Evolutionary conservation across 1,140 invertebrate species (phyloP), one percentile per base, ranked within the genome.

Genomic region (Palaemon carinicauda): DNA sequence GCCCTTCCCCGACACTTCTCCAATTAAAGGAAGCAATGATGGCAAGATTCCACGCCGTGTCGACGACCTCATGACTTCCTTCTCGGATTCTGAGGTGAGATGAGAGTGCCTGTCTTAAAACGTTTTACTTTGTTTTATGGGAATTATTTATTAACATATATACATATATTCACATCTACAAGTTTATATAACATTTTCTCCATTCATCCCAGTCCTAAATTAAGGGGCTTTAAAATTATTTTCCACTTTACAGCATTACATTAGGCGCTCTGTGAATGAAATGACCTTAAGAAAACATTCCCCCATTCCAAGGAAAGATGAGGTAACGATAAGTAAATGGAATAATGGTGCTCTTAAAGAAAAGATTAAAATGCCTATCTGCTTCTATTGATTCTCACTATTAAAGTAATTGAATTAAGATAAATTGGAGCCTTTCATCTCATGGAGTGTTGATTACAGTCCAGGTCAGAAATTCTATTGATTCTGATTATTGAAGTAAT

Each of bases 1-100:
- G 33, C 89, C 89, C n/a, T 89, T 89, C 87, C 89, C 89, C 7
- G 78, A 88, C 79, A 89, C 89, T 24, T 88, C 89, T 15, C 89
- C 89, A 52, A 88, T 89, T 14, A 74, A 69, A 52, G 21, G 87
- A 15, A 17, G 53, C 19, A 82, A 65, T 27, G 83, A 86, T 29
- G 50, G 51, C 69, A 87, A 88, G 56, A 87, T 89, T n/a, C 89
- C 89, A 41, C 85, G 87, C 21, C 82, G 87, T 69, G 82, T 89
- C 19, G 89, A 89, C 83, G 89, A 89, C 41, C 89, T 89, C 24
- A 87, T 89, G 82, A 88, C 71, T 12, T 82, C 87, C 51, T 87
- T 89, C 87, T 87, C 89, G 9, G 89, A 88, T 41, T 88, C 87
- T 24, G 83, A 89, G 83, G 89, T 89, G n/a, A 88, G 88, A 0